These are phyloP conservation scores for Zele albiditarsus DNA, from an alignment of 2,888 invertebrate genomes.

Conservation along the genomic window DNA sequence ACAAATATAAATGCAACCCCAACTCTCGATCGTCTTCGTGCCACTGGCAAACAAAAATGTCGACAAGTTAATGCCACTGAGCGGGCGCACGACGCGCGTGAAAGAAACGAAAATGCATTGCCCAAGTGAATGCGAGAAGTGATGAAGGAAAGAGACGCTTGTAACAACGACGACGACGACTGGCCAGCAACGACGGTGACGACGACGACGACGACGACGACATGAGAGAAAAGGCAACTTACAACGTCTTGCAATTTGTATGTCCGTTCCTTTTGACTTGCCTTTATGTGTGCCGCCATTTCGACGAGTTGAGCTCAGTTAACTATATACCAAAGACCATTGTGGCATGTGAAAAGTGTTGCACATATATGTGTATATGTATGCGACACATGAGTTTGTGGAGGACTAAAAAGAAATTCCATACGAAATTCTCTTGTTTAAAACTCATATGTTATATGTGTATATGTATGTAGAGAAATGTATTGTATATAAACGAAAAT, in stretches of 20 bases:
- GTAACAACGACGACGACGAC: neutral
- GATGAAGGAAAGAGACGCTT: conserved; percentile 1
- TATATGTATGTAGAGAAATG: conserved; percentile 7
- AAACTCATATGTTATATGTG: conserved; percentile 5
- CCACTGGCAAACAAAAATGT: neutral
- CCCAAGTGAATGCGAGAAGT: conserved; percentile 14
- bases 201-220: conserved; percentile 10
- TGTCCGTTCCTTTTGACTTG: conserved; percentile 9
- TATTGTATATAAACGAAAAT: conserved; percentile 17
- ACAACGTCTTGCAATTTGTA: conserved; percentile 17
- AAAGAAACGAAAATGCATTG: conserved; percentile 12
- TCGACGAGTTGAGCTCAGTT: conserved; percentile 1
- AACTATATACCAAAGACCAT: conserved; percentile 1
- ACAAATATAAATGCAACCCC: neutral
- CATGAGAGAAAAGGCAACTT: conserved; percentile 1
- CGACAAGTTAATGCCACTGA: conserved; percentile 1
- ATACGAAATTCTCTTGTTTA: conserved; percentile 6
- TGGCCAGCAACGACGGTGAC: neutral
- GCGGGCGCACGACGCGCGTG: neutral
- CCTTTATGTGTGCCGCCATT: conserved; percentile 11
- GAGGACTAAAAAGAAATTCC: conserved; percentile 20
- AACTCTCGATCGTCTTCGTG: neutral
- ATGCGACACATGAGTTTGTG: conserved; percentile 23
- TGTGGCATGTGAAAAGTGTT: conserved; percentile 25
- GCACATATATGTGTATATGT: conserved; percentile 43